phyloP scores from a whole-genome alignment of 1,140 invertebrate species.

The Drosophila subobscura region DNA sequence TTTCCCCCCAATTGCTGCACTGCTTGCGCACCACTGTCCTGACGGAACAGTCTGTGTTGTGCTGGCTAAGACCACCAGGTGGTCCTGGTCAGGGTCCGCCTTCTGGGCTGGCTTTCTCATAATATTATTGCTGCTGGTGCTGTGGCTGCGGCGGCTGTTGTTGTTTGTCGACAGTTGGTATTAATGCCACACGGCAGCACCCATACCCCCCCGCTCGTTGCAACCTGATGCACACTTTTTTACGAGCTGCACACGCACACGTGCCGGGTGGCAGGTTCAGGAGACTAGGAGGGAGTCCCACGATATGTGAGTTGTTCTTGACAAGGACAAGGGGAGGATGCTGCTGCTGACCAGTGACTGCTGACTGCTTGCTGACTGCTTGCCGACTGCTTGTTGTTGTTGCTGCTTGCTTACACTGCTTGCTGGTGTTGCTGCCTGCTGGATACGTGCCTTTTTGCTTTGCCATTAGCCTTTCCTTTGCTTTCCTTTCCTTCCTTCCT shows the following conservation, averaged over 20 bases:
- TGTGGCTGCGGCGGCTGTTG: constrained; percentile 31
- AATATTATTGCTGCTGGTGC: constrained; percentile 45
- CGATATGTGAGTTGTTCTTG: neutral
- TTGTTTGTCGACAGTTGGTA: constrained; percentile 79
- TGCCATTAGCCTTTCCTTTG: constrained; percentile 54
- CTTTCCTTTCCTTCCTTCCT: too few relatives aligned
- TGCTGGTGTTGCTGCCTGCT: too few relatives aligned
- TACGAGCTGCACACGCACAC: constrained; percentile 75
- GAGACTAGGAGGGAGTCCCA: constrained; percentile 32
- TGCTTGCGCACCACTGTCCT: constrained; percentile 14
- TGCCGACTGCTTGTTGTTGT: too few relatives aligned
- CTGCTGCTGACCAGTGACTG: constrained; percentile 21
- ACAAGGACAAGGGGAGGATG: constrained; percentile 9
- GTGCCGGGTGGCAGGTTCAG: constrained; percentile 35
- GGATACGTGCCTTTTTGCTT: constrained; percentile 71
- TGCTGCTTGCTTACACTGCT: too few relatives aligned
- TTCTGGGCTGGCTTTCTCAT: constrained; percentile 20
- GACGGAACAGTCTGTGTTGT: neutral
- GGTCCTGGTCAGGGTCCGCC: constrained; percentile 19
- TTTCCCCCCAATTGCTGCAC: neutral
- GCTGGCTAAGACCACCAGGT: constrained; percentile 50
- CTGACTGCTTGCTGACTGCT: neutral
- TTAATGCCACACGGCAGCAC: constrained; percentile 64
- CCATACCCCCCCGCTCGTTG: constrained; percentile 21
- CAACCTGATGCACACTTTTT: constrained; percentile 78